Base-by-base conservation (phyloP, 2,888 invertebrate genomes). In the Cataglyphis altisquamis region DNA sequence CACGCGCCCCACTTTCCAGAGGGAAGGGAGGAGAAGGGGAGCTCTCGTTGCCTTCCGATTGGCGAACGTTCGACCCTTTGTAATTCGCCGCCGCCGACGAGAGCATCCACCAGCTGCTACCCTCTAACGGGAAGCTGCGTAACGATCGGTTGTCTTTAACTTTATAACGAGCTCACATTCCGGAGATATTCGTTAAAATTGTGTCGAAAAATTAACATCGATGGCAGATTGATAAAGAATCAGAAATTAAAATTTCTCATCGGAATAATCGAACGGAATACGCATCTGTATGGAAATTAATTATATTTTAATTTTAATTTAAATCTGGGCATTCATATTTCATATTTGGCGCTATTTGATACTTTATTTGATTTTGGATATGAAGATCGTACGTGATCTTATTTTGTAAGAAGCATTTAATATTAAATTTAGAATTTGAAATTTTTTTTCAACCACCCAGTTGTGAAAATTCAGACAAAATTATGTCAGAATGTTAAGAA, bases 21-120 rank as follows among this genome's bases (percentile, higher is more conserved):
- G 45, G 39, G 25, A 3, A 3, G 3, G 3, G 12, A 15, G 4
- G 41, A 1, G 12, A 15, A 12, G 41, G 12, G 41, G 39, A 9
- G 39, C 41, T 12, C 64, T 64, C 29, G 67, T 64, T 15, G 57
- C 45, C 66, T 63, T 55, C 64, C 48, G 81, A 82, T 86, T 86
- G 72, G 83, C n/a, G 18, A 29, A 70, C 39, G 36, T 21, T 66
- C 5, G 52, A 5, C 29, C 52, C 68, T 74, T 83, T 72, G 66
- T 41, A 63, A 55, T 29, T 55, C 25, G 45, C 29, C 32, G 36
- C 60, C 18, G 60, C 41, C 36, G 36, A 25, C 32, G n/a, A 39
- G n/a, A 52, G 68, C 62, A 92, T 91, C 94, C 94, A 89, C 92
- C 92, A 91, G 91, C 83, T 94, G 94, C 94, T 94, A 94, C 93